Base-by-base conservation (phyloP, 2,888 invertebrate genomes). In the Diarsia mendica region DNA sequence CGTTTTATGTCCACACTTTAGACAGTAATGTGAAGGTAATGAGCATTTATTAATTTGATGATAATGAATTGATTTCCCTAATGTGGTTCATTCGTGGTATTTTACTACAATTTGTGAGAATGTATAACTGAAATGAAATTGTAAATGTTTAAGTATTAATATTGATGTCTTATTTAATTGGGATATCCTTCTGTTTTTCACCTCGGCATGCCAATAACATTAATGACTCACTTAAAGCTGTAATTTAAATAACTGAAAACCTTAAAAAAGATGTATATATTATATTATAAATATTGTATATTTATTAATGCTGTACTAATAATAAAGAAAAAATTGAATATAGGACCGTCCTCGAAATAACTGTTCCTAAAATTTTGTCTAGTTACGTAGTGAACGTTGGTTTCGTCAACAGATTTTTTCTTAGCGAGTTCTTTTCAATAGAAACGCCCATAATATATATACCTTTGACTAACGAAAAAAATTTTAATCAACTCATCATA, bases 31-130 rank as follows among this genome's bases (percentile, higher is more conserved):
- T 44, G 10, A 18, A 18, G 9, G 6, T 74, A 70, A 74, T 66
- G 46, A 58, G 44, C 48, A 65, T 67, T 79, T 65, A 79, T 53
- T n/a, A n/a, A n/a, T 51, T 60, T 60, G 53, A 60, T 72, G 65
- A 44, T 79, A 67, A 39, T 39, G 6, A 39, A 60, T 58, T 2
- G 3, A 13, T 60, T 72, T n/a, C 33, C 46, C 49, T 46, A 20
- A 46, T 58, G 10, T 39, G 20, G 3, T 23, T 23, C 0, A 9
- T 69, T 60, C 46, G 4, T 28, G 18, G 15, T 46, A 69, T 67
- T 66, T 48, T 33, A 18, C 20, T 70, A 49, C 6, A 63, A 23
- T 64, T 58, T 71, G 0, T 48, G 9, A n/a, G 46, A 51, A 39
- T 67, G 58, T 23, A 39, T 11, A 20, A 64, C 33, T 8, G 20